Evolutionary conservation across 1,140 invertebrate species (phyloP), one percentile per base, ranked within the genome.

Genomic region (Ditylenchus dipsaci): DNA sequence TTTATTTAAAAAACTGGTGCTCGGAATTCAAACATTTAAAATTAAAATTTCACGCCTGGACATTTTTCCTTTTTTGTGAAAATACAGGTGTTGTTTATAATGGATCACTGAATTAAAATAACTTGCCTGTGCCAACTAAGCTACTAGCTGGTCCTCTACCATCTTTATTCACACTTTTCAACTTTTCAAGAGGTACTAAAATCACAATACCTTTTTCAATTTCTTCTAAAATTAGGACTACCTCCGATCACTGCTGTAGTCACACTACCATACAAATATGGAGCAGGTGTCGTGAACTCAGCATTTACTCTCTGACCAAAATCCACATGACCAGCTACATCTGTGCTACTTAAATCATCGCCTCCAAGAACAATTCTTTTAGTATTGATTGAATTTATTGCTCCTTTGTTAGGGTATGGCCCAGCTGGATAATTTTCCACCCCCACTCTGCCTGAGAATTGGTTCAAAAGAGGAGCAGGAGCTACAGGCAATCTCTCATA

Each of bases 221-320:
- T 38, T 11, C 3, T 38, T 38, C 3, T 11, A 38, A 38, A 38
- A 38, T 5, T 38, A 5, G 11, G 3, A 38, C 59, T 58, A 65
- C 63, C 56, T 65, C 63, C 63, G 63, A 65, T 64, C n/a, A 65
- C 63, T 7, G 63, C 63, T 29, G 63, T 65, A n/a, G 63, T 29
- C 57, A 21, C n/a, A 19, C 42, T 27, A 8, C 33, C 61, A 43
- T 61, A 33, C 29, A 61, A 21, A 15, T 65, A 65, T 7, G 63
- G 63, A 19, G 61, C 33, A 7, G 63, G 63, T 3, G 63, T 65
- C 7, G 63, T 65, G 63, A 59, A 65, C 19, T 65, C 63, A n/a
- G 13, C 1, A 38, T 59, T 29, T 1, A 61, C 26, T 19, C 5
- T 27, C 15, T 30, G 47, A 17, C 63, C 63, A 23, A 65, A 61